These are phyloP conservation scores for Hydrophis major DNA, from an alignment of 2,797 vertebrate species.

Conservation along the genomic window DNA sequence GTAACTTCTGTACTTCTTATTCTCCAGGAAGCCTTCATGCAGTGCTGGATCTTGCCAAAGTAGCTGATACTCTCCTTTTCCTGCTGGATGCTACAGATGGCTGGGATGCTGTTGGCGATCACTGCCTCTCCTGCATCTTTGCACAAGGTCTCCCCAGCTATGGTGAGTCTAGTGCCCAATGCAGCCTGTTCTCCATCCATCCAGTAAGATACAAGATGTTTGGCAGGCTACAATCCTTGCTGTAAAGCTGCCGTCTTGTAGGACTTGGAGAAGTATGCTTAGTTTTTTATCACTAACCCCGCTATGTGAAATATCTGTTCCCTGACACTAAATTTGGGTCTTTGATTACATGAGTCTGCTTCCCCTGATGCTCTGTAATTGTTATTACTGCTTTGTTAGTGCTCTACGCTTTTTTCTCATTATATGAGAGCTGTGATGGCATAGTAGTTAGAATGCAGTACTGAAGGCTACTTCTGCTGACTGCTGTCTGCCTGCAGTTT, in stretches of 20 bases:
- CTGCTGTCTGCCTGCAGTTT: no score
- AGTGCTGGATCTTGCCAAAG: conserved; percentile 89
- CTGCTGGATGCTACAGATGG: conserved; percentile 84
- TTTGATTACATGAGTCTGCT: not conserved
- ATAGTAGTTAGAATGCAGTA: not conserved
- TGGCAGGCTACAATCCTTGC: not conserved
- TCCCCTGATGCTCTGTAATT: not conserved
- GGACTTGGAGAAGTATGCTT: not conserved
- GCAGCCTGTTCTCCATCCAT: not conserved
- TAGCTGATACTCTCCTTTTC: conserved; percentile 91
- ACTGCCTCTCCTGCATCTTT: conserved; percentile 94
- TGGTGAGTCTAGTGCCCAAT: conserved; percentile 70
- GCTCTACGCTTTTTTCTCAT: not conserved
- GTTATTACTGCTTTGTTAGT: not conserved
- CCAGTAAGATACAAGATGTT: not conserved
- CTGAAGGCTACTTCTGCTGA: not conserved
- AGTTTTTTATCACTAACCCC: not conserved
- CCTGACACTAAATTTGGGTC: not conserved
- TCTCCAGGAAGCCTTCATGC: conserved; percentile 83
- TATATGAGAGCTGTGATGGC: not conserved
- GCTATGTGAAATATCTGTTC: not conserved
- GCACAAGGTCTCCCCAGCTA: conserved; percentile 92
- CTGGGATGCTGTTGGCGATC: conserved; percentile 90
- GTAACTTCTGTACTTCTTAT: not conserved
- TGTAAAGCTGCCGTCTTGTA: not conserved